Evolutionary conservation across 2,113 vertebrate species (phyloP).

Genomic region (Stigmatopora argus): DNA sequence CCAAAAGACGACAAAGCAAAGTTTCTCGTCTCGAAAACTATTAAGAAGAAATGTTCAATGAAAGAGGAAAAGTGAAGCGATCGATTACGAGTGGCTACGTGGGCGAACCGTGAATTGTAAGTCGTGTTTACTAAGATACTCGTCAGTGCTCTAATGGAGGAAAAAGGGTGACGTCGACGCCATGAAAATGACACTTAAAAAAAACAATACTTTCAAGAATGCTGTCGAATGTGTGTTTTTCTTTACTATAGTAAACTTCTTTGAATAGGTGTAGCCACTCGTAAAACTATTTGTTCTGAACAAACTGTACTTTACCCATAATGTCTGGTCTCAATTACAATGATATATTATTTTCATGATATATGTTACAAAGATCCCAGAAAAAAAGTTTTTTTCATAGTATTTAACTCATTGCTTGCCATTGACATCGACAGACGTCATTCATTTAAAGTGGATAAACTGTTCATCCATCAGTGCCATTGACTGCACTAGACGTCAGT

Average conservation of each 20-base stretch:
- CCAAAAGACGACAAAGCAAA: background rate
- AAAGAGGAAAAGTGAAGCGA: background rate
- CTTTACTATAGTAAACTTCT: background rate
- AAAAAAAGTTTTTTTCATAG: too few species aligned
- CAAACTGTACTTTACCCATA: too few species aligned
- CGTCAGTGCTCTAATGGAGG: slow-evolving; percentile 52
- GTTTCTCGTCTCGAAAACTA: slow-evolving; percentile 10
- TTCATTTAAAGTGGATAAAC: too few species aligned
- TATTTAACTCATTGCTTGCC: too few species aligned
- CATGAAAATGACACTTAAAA: slow-evolving; percentile 40
- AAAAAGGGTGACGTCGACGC: slow-evolving; percentile 47
- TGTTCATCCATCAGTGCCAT: too few species aligned
- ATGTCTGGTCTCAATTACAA: too few species aligned
- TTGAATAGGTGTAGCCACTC: background rate
- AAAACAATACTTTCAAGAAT: background rate
- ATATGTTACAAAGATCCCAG: too few species aligned
- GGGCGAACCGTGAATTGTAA: slow-evolving; percentile 35
- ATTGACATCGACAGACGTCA: too few species aligned
- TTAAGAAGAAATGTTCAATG: background rate
- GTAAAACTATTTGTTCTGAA: background rate
- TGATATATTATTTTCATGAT: too few species aligned
- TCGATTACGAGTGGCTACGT: background rate
- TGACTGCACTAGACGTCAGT: too few species aligned
- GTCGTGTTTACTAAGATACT: slow-evolving; percentile 27
- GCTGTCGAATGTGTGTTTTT: background rate